Percentiles rank a stretch among this genome's conserved stretches.
Conservation (phyloP, 1,140 invertebrate species). For the Paracyclopina nana region DNA sequence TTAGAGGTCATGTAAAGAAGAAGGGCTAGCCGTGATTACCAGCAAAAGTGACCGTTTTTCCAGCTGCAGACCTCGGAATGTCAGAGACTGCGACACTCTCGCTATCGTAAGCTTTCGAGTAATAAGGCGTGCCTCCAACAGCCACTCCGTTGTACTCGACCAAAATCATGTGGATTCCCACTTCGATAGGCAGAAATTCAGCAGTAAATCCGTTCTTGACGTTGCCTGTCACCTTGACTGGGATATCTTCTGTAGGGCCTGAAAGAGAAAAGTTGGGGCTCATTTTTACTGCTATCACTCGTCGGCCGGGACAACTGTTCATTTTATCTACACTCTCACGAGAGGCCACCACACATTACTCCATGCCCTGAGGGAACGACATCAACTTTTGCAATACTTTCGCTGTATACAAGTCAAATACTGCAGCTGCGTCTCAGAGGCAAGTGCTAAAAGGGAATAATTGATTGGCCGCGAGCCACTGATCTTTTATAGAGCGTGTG, state of each 20-base stretch:
- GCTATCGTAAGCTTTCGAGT: slow-evolving; percentile 79
- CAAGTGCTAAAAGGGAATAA: too few relatives aligned
- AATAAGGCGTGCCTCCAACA: slow-evolving; percentile 72
- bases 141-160: slow-evolving; percentile 77
- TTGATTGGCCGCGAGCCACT: too few relatives aligned
- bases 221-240: slow-evolving; percentile 15
- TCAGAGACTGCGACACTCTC: slow-evolving; percentile 30
- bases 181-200: slow-evolving; percentile 69
- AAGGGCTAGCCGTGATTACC: slow-evolving; percentile 23
- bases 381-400: too few relatives aligned
- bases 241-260: slow-evolving; percentile 15
- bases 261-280: not conserved
- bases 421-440: too few relatives aligned
- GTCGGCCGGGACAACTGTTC: too few relatives aligned
- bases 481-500: too few relatives aligned
- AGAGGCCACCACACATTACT: too few relatives aligned
- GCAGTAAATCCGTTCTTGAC: slow-evolving; percentile 46
- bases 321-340: too few relatives aligned
- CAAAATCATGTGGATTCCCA: slow-evolving; percentile 69
- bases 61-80: slow-evolving; percentile 30
- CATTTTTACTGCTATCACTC: too few relatives aligned
- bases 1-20: not conserved
- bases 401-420: too few relatives aligned
- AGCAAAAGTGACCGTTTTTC: slow-evolving; percentile 32
- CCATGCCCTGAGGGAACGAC: too few relatives aligned